These are phyloP conservation scores for Chlorocebus sabaeus DNA, from an alignment of 2,113 vertebrate species.

Conservation along the genomic window DNA sequence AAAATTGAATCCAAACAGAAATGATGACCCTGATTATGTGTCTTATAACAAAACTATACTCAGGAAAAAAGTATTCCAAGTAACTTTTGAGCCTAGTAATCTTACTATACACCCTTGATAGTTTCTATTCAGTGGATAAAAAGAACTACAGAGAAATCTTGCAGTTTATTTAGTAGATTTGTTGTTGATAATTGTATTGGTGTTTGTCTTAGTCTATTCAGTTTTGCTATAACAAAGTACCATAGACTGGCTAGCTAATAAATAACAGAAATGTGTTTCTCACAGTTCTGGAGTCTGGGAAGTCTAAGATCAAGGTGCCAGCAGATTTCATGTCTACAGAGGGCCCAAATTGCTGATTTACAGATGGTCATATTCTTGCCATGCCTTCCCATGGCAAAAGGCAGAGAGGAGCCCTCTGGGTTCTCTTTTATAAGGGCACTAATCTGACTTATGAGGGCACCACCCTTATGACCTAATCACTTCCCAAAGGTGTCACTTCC, in stretches of 20 bases:
- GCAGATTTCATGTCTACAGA: not conserved
- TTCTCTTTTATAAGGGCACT: too few relatives aligned
- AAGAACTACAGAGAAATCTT: not conserved
- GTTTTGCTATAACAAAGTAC: too few relatives aligned
- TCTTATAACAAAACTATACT: not conserved
- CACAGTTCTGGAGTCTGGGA: too few relatives aligned
- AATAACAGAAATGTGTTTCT: too few relatives aligned
- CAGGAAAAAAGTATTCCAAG: not conserved
- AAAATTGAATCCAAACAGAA: not conserved
- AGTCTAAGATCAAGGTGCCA: not conserved
- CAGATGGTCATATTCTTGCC: not conserved
- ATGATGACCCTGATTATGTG: not conserved
- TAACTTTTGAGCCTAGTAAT: not conserved
- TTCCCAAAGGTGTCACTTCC: not conserved
- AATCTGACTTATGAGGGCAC: too few relatives aligned
- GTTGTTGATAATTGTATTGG: not conserved
- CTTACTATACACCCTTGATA: not conserved
- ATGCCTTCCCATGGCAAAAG: not conserved
- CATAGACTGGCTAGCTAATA: too few relatives aligned
- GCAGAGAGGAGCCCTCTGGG: not conserved
- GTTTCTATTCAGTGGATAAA: not conserved
- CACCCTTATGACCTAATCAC: not conserved
- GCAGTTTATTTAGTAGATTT: not conserved
- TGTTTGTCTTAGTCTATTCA: not conserved
- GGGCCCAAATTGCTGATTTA: not conserved